These are phyloP conservation scores for Corella eumyota DNA, from an alignment of 23 tunicate species.

Conservation along the genomic window DNA sequence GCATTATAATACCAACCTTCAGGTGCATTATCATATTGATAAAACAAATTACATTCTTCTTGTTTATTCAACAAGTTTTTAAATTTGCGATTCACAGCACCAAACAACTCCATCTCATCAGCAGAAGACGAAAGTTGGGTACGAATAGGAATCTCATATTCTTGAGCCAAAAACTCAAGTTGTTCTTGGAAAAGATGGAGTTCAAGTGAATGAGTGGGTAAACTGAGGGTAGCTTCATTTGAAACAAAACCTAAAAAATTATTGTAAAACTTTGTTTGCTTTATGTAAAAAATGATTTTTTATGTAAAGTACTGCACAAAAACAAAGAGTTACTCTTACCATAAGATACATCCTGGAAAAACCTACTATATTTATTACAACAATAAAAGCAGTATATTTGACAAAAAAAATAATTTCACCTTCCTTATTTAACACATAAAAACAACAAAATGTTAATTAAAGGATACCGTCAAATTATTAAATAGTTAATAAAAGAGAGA, in stretches of 20 bases:
- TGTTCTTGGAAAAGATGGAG: slow-evolving; percentile 43
- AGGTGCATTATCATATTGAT: slow-evolving; percentile 65
- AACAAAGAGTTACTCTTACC: neutral
- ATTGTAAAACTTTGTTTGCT: neutral
- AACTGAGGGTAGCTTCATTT: slow-evolving; percentile 54
- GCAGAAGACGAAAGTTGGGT: slow-evolving; percentile 57
- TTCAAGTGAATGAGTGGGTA: slow-evolving; percentile 56
- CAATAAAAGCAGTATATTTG: too few relatives aligned
- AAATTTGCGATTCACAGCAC: slow-evolving; percentile 70
- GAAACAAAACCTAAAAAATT: slow-evolving; percentile 54
- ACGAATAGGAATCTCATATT: slow-evolving; percentile 56
- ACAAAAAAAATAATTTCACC: too few relatives aligned
- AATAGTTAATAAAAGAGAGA: too few relatives aligned
- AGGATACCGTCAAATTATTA: too few relatives aligned
- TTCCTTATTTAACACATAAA: too few relatives aligned
- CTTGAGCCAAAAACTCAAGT: slow-evolving; percentile 45
- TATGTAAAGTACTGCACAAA: neutral
- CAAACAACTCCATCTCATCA: slow-evolving; percentile 95
- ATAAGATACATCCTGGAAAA: too few relatives aligned
- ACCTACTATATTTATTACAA: too few relatives aligned
- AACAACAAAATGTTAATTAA: too few relatives aligned
- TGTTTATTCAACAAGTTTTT: slow-evolving; percentile 55
- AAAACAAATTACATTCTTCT: slow-evolving; percentile 47
- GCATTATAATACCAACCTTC: slow-evolving; percentile 71
- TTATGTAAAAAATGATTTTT: neutral